These are phyloP conservation scores for Phyllopteryx taeniolatus DNA, from an alignment of 2,113 vertebrate species.

Conservation along the genomic window DNA sequence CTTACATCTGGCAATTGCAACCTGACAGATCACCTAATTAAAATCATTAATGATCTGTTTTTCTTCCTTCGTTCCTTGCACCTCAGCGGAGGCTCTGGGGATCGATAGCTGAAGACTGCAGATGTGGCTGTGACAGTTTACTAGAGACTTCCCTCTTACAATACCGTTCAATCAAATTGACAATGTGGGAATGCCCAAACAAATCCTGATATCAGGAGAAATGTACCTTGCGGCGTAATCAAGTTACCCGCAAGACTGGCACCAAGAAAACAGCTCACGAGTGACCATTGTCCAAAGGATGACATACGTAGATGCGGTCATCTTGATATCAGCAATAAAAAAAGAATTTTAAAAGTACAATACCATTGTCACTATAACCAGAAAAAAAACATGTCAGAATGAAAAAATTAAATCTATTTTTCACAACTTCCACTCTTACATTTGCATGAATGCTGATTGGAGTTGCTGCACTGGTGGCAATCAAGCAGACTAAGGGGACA, in stretches of 20 bases:
- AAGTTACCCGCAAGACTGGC: slow-evolving; percentile 5
- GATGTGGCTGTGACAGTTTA: slow-evolving; percentile 59
- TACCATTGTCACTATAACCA: background rate
- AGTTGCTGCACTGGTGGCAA: slow-evolving; percentile 36
- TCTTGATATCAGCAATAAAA: background rate
- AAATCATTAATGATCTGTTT: slow-evolving; percentile 79
- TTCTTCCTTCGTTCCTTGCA: slow-evolving; percentile 62
- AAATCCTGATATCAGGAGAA: slow-evolving; percentile 35
- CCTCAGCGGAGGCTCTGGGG: slow-evolving; percentile 59
- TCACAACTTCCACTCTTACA: slow-evolving; percentile 10
- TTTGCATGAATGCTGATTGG: slow-evolving; percentile 51
- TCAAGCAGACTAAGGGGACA: slow-evolving; percentile 50
- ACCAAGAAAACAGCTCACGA: background rate
- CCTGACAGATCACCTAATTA: slow-evolving; percentile 80
- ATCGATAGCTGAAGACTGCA: slow-evolving; percentile 76
- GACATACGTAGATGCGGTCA: background rate
- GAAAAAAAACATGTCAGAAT: slow-evolving; percentile 7
- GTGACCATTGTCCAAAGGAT: background rate
- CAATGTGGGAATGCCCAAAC: background rate
- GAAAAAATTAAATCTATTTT: slow-evolving; percentile 14
- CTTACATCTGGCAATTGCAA: slow-evolving; percentile 71
- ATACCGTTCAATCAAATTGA: slow-evolving; percentile 64
- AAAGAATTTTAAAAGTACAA: slow-evolving; percentile 3
- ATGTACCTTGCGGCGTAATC: slow-evolving; percentile 21
- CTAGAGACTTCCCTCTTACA: slow-evolving; percentile 61